A percentile compares a stretch with the other conserved stretches of the same genome.
Conservation (phyloP, 2,797 vertebrate genomes). For the Xenopus petersii region DNA sequence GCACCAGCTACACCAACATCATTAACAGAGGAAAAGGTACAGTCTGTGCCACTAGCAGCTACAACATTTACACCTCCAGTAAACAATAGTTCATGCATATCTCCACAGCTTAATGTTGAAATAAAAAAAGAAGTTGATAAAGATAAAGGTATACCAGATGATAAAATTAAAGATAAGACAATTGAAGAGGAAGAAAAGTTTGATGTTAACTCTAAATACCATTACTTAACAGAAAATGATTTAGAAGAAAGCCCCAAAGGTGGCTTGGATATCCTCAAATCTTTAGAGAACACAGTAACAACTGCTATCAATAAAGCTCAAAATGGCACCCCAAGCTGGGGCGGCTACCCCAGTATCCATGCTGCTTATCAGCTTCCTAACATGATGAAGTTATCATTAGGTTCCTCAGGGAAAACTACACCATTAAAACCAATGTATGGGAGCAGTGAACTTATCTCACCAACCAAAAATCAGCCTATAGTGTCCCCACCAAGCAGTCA, state of each 20-base stretch:
- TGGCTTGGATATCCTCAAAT: conserved; percentile 94
- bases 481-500: conserved; percentile 86
- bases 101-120: conserved; percentile 80
- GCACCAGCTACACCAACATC: conserved; percentile 68
- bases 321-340: conserved; percentile 97
- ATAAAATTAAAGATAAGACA: conserved; percentile 73
- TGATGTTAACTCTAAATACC: conserved; percentile 92
- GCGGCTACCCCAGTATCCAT: conserved; percentile 96
- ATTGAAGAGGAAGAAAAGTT: conserved; percentile 92
- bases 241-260: conserved; percentile 96
- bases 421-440: conserved; percentile 87
- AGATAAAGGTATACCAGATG: conserved; percentile 68
- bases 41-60: conserved; percentile 93
- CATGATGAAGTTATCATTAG: conserved; percentile 94
- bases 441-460: conserved; percentile 81
- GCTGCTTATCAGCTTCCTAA: conserved; percentile 98
- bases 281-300: conserved; percentile 95
- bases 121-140: conserved; percentile 91
- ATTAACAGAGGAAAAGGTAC: conserved; percentile 86
- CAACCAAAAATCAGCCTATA: conserved; percentile 82
- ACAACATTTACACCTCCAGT: conserved; percentile 91
- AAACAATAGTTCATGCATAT: conserved; percentile 78
- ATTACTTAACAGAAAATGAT: conserved; percentile 94
- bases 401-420: conserved; percentile 83
- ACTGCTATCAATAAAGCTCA: conserved; percentile 98